These are phyloP conservation scores for Tetrao urogallus DNA, from an alignment of 2,113 vertebrate species.

Conservation along the genomic window DNA sequence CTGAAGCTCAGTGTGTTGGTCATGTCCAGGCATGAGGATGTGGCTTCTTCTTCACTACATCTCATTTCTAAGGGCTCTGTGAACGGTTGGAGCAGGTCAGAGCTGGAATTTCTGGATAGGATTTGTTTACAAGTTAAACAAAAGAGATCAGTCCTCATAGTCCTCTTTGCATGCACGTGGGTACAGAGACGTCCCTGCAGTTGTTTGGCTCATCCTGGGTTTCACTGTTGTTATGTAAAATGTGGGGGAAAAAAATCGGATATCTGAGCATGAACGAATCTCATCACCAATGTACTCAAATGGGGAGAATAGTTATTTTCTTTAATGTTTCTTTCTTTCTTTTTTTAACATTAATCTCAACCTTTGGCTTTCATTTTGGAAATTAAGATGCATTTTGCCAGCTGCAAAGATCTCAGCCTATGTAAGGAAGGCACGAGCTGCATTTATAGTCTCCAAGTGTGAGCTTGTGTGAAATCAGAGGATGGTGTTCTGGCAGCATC, in stretches of 20 bases:
- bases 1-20: not conserved
- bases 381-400: not conserved
- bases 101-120: not conserved
- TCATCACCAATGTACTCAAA: rapidly evolving
- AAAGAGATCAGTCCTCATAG: not conserved
- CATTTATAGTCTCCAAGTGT: not conserved
- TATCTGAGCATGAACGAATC: not conserved
- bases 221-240: not conserved
- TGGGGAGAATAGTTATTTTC: not conserved
- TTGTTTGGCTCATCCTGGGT: not conserved
- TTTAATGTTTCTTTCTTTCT: not conserved
- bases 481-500: not conserved
- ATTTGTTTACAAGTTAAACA: not conserved
- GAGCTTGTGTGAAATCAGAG: not conserved
- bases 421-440: not conserved
- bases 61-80: rapidly evolving
- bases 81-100: not conserved
- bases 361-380: not conserved
- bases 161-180: no score
- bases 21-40: rapidly evolving
- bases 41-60: not conserved
- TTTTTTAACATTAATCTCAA: not conserved
- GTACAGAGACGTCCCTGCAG: no score
- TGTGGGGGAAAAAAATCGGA: no score
- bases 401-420: not conserved